Evolutionary conservation across 1,140 invertebrate species (phyloP).

Genomic region (Drosophila saltans): DNA sequence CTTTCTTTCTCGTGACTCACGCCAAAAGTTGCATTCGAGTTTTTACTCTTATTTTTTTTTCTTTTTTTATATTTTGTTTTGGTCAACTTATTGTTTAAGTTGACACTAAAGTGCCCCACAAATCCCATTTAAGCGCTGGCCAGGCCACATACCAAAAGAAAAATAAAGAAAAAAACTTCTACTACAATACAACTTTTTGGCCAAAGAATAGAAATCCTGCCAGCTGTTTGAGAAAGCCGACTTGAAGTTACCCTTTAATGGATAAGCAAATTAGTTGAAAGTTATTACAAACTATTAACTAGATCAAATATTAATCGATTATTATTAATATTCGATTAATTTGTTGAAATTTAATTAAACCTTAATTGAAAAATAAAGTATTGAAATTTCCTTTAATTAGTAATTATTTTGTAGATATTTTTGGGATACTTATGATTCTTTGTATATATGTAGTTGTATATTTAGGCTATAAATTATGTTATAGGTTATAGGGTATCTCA

Average conservation of each 20-base stretch:
- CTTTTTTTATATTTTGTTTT: conserved; percentile 23
- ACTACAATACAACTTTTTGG: conserved; percentile 34
- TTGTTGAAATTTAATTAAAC: too few relatives aligned
- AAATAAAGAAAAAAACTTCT: conserved; percentile 29
- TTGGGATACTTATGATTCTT: too few relatives aligned
- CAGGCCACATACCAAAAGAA: conserved; percentile 6
- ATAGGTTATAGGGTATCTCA: too few relatives aligned
- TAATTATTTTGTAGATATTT: too few relatives aligned
- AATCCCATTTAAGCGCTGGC: conserved; percentile 78
- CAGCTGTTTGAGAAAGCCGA: neutral
- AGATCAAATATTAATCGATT: too few relatives aligned
- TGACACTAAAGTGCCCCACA: conserved; percentile 76
- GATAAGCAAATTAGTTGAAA: too few relatives aligned
- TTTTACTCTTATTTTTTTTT: conserved; percentile 30
- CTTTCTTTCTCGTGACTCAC: conserved; percentile 6
- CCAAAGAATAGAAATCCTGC: neutral
- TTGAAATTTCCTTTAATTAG: too few relatives aligned
- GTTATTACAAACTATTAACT: too few relatives aligned
- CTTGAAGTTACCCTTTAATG: neutral
- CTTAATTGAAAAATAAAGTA: too few relatives aligned
- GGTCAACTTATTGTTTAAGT: conserved; percentile 77
- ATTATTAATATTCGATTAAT: too few relatives aligned
- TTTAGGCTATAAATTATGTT: too few relatives aligned
- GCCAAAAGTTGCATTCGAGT: conserved; percentile 19
- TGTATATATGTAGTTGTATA: too few relatives aligned